Evolutionary conservation across 1,140 invertebrate species (phyloP).

Genomic region (Anastrepha ludens): DNA sequence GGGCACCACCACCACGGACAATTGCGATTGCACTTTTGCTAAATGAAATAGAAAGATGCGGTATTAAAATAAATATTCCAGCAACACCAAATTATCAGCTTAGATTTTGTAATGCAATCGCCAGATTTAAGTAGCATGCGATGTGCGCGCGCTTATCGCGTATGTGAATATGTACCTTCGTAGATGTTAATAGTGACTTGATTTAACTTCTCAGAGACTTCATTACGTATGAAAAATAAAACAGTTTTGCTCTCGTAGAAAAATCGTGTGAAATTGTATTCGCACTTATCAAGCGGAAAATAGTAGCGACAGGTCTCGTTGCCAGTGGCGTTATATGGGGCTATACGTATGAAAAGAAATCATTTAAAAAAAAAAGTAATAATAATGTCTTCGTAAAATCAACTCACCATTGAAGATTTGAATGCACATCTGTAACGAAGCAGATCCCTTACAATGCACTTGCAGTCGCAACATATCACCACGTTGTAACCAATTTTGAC

Average conservation of each 20-base stretch:
- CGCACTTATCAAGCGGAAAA: slow-evolving; percentile 75
- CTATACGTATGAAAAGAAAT: slow-evolving; percentile 69
- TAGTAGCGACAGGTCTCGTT: slow-evolving; percentile 81
- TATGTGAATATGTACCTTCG: slow-evolving; percentile 78
- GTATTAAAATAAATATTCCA: slow-evolving; percentile 26
- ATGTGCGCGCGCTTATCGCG: slow-evolving; percentile 47
- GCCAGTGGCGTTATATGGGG: slow-evolving; percentile 85
- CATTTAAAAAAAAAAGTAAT: slow-evolving; percentile 3
- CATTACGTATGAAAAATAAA: slow-evolving; percentile 84
- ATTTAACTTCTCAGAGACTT: slow-evolving; percentile 81
- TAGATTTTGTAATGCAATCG: not conserved
- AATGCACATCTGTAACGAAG: slow-evolving; percentile 81
- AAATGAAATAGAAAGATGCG: slow-evolving; percentile 65
- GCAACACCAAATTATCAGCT: not conserved
- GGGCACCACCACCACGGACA: slow-evolving; percentile 90
- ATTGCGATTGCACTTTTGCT: slow-evolving; percentile 84
- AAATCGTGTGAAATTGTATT: slow-evolving; percentile 80
- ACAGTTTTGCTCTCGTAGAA: slow-evolving; percentile 80
- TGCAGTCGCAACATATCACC: slow-evolving; percentile 84
- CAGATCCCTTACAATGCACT: slow-evolving; percentile 83
- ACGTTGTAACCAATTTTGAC: slow-evolving; percentile 86
- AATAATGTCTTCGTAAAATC: not conserved
- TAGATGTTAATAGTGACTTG: slow-evolving; percentile 86
- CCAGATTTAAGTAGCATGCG: slow-evolving; percentile 5
- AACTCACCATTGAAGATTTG: slow-evolving; percentile 73